These are phyloP conservation scores for Paracentrotus lividus DNA, from an alignment of 53 echinoderm and acorn worm genomes.

Conservation along the genomic window DNA sequence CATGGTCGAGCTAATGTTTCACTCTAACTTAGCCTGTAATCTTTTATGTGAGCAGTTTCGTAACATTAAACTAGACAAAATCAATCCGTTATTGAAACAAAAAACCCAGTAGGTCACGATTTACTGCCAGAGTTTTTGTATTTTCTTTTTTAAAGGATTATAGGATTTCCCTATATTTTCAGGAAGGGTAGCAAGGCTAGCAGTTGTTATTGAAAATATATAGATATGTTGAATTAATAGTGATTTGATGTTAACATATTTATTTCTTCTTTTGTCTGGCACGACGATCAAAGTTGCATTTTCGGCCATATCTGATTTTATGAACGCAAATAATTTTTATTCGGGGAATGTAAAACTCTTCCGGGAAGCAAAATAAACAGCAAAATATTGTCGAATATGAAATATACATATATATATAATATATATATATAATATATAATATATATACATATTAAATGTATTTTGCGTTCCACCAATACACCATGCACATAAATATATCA, in stretches of 20 bases:
- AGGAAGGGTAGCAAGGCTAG: not conserved
- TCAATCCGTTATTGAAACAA: not conserved
- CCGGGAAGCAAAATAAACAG: too few relatives aligned
- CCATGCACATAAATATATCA: too few relatives aligned
- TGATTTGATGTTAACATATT: not conserved
- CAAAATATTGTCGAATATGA: too few relatives aligned
- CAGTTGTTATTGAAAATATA: not conserved
- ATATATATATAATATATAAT: too few relatives aligned
- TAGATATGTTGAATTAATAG: not conserved
- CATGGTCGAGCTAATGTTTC: not conserved
- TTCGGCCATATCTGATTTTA: too few relatives aligned
- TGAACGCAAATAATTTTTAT: too few relatives aligned
- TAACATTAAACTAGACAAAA: not conserved
- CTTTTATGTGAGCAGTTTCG: not conserved
- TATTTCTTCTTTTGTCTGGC: constrained; percentile 14
- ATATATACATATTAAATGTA: too few relatives aligned
- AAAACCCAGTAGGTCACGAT: not conserved
- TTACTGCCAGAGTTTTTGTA: not conserved
- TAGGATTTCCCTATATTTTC: not conserved
- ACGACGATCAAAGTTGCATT: too few relatives aligned
- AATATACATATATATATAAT: too few relatives aligned
- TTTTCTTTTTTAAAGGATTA: too few relatives aligned
- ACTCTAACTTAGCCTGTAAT: not conserved
- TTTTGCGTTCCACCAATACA: too few relatives aligned
- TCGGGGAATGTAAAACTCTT: too few relatives aligned